phyloP scores from a whole-genome alignment of 2,888 invertebrate species.

The Lomographa bimaculata region DNA sequence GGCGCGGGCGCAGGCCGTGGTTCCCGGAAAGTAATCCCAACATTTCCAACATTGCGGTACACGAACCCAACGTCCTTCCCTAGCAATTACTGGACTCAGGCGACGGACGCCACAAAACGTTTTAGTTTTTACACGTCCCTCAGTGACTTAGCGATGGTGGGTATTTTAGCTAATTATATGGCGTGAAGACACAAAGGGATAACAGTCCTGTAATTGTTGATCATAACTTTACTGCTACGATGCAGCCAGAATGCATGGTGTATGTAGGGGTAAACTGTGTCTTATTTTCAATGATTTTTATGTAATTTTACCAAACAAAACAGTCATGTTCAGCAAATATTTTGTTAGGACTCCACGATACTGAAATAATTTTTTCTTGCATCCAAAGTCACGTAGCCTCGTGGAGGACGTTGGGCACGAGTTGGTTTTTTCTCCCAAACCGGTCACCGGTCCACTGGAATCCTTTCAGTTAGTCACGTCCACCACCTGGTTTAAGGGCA shows the following conservation, averaged over 20 bases:
- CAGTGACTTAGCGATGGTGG: background rate
- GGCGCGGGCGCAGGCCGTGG: constrained; percentile 45
- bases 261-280: no score
- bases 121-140: constrained; percentile 17
- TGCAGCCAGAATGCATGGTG: no score
- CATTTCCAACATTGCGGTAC: constrained; percentile 22
- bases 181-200: no score
- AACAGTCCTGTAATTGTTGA: background rate
- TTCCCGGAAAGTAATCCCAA: constrained; percentile 61
- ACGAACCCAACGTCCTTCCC: constrained; percentile 36
- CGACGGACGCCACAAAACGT: constrained; percentile 20
- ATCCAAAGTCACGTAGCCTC: constrained; percentile 23
- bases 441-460: constrained; percentile 19
- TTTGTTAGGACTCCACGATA: constrained; percentile 14
- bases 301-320: constrained; percentile 1
- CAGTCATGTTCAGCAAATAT: constrained; percentile 21
- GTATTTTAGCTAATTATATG: no score
- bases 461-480: constrained; percentile 39
- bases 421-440: constrained; percentile 19
- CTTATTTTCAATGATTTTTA: no score
- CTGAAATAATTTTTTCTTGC: constrained; percentile 4
- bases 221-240: no score
- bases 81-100: constrained; percentile 22
- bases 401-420: constrained; percentile 14
- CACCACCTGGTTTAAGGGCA: constrained; percentile 18